These are phyloP conservation scores for Spea multiplicata DNA, from an alignment of 2,113 vertebrate genomes.

Conservation along the genomic window DNA sequence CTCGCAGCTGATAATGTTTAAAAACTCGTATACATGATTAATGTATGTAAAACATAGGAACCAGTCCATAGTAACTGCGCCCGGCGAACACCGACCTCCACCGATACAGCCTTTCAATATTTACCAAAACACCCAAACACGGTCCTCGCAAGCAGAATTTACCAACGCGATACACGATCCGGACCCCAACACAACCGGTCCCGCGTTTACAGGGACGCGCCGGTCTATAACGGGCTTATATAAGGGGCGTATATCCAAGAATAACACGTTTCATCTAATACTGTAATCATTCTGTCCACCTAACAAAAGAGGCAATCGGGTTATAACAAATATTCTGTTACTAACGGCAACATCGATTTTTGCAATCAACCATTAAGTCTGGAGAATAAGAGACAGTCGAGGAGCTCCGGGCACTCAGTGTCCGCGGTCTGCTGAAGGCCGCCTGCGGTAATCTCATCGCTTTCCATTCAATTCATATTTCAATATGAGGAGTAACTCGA, in stretches of 20 bases:
- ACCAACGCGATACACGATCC: background rate
- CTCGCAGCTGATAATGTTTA: too few species aligned
- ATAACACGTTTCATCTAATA: slow-evolving; percentile 70
- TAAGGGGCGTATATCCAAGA: slow-evolving; percentile 59
- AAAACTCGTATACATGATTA: too few species aligned
- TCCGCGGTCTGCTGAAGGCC: slow-evolving; percentile 63
- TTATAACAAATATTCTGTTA: slow-evolving; percentile 80
- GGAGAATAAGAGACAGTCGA: slow-evolving; percentile 76
- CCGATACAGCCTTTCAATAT: too few species aligned
- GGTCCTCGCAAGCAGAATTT: slow-evolving; percentile 17
- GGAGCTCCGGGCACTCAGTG: slow-evolving; percentile 71
- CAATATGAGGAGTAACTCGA: slow-evolving; percentile 14
- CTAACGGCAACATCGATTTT: slow-evolving; percentile 84
- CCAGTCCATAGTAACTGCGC: too few species aligned
- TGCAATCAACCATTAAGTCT: slow-evolving; percentile 80
- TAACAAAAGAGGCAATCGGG: slow-evolving; percentile 78
- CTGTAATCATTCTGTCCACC: slow-evolving; percentile 73
- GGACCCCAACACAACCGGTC: background rate
- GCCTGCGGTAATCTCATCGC: slow-evolving; percentile 58
- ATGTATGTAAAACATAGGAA: too few species aligned
- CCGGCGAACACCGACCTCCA: too few species aligned
- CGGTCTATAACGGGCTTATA: slow-evolving; percentile 69
- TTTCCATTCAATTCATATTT: slow-evolving; percentile 55
- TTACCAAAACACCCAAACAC: too few species aligned
- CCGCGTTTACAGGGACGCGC: slow-evolving; percentile 48